These are phyloP conservation scores for Jaculus jaculus DNA, from an alignment of 2,113 vertebrate species.

Conservation along the genomic window DNA sequence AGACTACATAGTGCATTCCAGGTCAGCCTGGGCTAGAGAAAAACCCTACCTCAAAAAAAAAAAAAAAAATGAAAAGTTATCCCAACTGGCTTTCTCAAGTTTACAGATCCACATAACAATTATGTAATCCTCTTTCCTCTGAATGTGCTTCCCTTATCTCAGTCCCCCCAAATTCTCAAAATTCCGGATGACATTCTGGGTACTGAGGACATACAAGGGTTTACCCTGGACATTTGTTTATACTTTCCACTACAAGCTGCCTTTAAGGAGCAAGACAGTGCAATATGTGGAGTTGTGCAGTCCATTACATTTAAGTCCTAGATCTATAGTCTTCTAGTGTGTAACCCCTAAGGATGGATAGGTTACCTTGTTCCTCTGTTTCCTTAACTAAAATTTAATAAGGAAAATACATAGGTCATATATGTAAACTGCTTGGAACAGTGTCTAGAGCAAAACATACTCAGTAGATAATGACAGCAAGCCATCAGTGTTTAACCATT, in stretches of 20 bases:
- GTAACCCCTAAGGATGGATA: not conserved
- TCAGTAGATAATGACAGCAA: not conserved
- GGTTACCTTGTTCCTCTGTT: not conserved
- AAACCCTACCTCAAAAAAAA: not conserved
- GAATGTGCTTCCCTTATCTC: not conserved
- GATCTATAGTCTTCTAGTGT: not conserved
- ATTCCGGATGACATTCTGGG: not conserved
- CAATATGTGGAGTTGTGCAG: not conserved
- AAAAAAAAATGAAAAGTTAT: not conserved
- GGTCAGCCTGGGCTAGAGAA: too few relatives aligned
- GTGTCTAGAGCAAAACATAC: not conserved
- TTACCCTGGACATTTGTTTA: not conserved
- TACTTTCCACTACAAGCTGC: not conserved
- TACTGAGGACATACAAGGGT: not conserved
- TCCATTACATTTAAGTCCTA: not conserved
- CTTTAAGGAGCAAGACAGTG: not conserved
- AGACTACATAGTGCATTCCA: too few relatives aligned
- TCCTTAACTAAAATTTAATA: not conserved
- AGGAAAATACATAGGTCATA: not conserved
- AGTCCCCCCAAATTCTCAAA: slow-evolving; percentile 10
- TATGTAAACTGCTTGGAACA: not conserved
- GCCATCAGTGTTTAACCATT: not conserved
- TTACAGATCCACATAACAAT: slow-evolving; percentile 29
- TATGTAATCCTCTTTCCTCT: slow-evolving; percentile 20
- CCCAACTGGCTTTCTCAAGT: not conserved